These are phyloP conservation scores for Nematolebias whitei DNA, from an alignment of 2,113 vertebrate species.

Conservation along the genomic window DNA sequence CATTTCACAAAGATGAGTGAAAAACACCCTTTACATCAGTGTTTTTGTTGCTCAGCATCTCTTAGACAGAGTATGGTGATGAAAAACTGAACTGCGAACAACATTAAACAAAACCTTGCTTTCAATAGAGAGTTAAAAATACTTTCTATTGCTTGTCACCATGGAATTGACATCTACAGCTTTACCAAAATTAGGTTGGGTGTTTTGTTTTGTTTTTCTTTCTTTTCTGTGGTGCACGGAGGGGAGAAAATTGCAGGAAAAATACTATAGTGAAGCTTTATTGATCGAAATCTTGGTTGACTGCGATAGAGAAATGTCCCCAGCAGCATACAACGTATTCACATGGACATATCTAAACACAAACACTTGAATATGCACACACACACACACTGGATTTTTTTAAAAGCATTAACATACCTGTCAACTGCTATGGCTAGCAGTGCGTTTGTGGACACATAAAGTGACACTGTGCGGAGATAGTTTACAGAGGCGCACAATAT, in stretches of 20 bases:
- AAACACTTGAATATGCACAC: not conserved
- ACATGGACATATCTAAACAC: not conserved
- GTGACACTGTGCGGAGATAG: slow-evolving; percentile 91
- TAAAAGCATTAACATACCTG: slow-evolving; percentile 73
- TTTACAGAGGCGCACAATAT: slow-evolving; percentile 91
- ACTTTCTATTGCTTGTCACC: not conserved
- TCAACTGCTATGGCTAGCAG: slow-evolving; percentile 95
- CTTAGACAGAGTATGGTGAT: too few relatives aligned
- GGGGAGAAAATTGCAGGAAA: not conserved
- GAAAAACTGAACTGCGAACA: too few relatives aligned
- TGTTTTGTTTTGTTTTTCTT: not conserved
- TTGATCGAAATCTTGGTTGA: slow-evolving; percentile 6
- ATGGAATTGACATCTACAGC: not conserved
- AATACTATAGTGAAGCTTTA: not conserved
- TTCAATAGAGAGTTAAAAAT: too few relatives aligned
- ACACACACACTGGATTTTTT: not conserved
- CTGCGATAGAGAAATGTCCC: not conserved
- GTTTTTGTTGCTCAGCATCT: not conserved
- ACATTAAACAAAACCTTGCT: too few relatives aligned
- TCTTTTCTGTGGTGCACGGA: not conserved
- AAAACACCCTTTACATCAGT: too few relatives aligned
- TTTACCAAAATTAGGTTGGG: not conserved
- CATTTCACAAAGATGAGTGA: too few relatives aligned
- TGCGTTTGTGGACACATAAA: slow-evolving; percentile 95
- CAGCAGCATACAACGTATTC: not conserved